These are phyloP conservation scores for Meloidogyne exigua DNA, from an alignment of 1,140 invertebrate species.

Conservation along the genomic window DNA sequence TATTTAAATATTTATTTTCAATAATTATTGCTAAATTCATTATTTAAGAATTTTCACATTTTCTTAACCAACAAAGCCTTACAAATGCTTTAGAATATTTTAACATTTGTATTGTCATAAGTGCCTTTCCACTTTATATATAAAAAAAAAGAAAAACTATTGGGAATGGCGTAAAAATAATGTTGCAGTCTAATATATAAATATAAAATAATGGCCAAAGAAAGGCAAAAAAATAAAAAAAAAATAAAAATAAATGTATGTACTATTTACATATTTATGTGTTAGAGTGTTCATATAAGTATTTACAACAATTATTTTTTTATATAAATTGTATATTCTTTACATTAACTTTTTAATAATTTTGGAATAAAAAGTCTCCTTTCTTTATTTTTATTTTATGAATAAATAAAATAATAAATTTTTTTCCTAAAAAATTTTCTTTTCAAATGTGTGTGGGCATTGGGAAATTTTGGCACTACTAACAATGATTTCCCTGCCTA, in stretches of 20 bases:
- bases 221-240: neutral
- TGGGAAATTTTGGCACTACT: neutral
- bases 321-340: too few species aligned
- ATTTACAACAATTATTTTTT: too few species aligned
- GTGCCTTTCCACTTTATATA: neutral
- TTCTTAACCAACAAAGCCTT: too few species aligned
- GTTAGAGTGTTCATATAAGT: neutral
- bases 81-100: neutral
- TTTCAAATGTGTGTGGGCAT: neutral
- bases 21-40: too few species aligned
- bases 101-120: neutral
- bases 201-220: neutral
- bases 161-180: neutral
- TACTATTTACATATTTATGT: too few species aligned
- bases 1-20: too few species aligned
- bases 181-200: too few species aligned
- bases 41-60: too few species aligned
- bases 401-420: constrained; percentile 4
- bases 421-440: too few species aligned
- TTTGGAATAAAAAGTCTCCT: neutral
- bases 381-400: neutral
- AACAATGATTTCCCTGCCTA: neutral
- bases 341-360: neutral
- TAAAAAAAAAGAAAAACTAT: neutral
- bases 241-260: neutral